Evolutionary conservation across 2,113 vertebrate species (phyloP).

Genomic region (Isichthys henryi): DNA sequence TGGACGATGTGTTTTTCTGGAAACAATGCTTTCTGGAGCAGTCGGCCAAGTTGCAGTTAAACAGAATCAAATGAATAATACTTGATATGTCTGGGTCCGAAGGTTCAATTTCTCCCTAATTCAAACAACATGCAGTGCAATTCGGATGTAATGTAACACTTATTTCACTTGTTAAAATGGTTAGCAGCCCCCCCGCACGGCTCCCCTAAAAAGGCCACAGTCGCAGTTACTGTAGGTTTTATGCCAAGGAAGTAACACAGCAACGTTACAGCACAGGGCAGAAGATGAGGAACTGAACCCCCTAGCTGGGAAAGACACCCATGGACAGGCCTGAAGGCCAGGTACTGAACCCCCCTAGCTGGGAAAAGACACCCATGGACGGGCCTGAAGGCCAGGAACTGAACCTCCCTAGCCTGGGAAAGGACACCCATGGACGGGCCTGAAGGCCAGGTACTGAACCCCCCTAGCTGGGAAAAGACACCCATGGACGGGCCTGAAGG

Average conservation of each 20-base stretch:
- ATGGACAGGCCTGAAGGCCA: not conserved
- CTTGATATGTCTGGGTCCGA: conserved; percentile 26
- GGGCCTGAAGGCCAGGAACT: too few species aligned
- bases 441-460: too few species aligned
- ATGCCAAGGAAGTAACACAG: not conserved
- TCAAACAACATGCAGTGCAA: conserved; percentile 26
- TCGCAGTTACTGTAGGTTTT: not conserved
- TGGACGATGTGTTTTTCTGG: conserved; percentile 16
- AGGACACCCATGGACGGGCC: too few species aligned
- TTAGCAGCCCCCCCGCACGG: conserved; percentile 5
- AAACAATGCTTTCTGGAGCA: conserved; percentile 16
- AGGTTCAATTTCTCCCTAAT: conserved; percentile 29
- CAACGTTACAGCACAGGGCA: not conserved
- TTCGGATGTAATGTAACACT: conserved; percentile 27
- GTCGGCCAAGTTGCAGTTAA: conserved; percentile 16
- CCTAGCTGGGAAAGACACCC: not conserved
- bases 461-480: too few species aligned
- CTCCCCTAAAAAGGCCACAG: not conserved
- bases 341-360: too few species aligned
- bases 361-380: too few species aligned
- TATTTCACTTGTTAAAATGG: conserved; percentile 29
- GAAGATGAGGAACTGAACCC: not conserved
- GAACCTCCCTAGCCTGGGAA: too few species aligned
- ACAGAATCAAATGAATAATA: conserved; percentile 24
- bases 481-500: too few species aligned